Evolutionary conservation across 1,140 invertebrate genomes (phyloP).

Genomic region (Heliconius hewitsoni): DNA sequence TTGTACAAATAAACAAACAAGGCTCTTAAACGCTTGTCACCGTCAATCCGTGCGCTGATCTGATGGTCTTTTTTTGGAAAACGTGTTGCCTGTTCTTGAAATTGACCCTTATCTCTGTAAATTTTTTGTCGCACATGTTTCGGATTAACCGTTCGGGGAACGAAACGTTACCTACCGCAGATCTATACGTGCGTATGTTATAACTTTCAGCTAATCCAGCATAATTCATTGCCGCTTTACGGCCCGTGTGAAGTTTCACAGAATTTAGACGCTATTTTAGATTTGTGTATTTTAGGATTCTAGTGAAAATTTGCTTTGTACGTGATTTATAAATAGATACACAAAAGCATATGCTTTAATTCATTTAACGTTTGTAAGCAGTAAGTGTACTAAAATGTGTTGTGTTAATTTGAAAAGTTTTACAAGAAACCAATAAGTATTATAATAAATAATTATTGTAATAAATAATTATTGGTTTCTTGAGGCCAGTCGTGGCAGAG

Average conservation of each 20-base stretch:
- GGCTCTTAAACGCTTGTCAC: slow-evolving; percentile 75
- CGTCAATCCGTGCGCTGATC: slow-evolving; percentile 74
- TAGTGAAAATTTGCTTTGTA: slow-evolving; percentile 27
- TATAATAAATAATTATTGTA: too few species aligned
- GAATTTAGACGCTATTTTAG: slow-evolving; percentile 49
- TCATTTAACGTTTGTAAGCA: background rate
- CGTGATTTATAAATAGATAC: background rate
- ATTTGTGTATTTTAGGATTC: slow-evolving; percentile 25
- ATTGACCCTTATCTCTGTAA: slow-evolving; percentile 71
- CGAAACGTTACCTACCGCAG: slow-evolving; percentile 72
- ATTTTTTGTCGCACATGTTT: slow-evolving; percentile 77
- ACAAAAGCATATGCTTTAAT: background rate
- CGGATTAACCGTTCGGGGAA: slow-evolving; percentile 77
- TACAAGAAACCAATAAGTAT: too few species aligned
- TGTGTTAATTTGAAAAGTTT: background rate
- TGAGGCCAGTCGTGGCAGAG: too few species aligned
- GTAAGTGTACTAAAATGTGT: background rate
- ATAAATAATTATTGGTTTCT: too few species aligned
- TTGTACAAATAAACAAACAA: slow-evolving; percentile 78
- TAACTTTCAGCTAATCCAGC: slow-evolving; percentile 68
- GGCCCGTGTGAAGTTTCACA: slow-evolving; percentile 52
- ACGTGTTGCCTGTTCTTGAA: slow-evolving; percentile 63
- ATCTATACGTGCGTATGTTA: slow-evolving; percentile 44
- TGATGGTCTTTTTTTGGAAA: slow-evolving; percentile 71
- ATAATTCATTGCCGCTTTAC: slow-evolving; percentile 64